phyloP scores from a whole-genome alignment of 2,888 invertebrate genomes.

The Pseudoips prasinana region DNA sequence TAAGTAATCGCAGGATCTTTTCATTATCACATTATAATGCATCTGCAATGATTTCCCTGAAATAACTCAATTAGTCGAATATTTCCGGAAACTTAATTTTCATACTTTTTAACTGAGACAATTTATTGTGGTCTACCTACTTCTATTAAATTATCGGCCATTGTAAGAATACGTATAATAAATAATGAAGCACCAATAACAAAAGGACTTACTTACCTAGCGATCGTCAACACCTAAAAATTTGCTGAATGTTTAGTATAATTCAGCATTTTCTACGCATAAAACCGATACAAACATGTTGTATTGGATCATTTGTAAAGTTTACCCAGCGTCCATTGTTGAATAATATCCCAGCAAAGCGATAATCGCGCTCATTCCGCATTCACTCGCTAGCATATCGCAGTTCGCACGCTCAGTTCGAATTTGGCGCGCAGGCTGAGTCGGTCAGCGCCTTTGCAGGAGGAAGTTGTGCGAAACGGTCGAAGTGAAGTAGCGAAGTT shows the following conservation, averaged over 20 bases:
- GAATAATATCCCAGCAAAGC: constrained; percentile 21
- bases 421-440: constrained; percentile 66
- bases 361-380: constrained; percentile 36
- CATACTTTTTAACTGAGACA: too few relatives aligned
- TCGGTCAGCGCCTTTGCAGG: constrained; percentile 47
- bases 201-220: neutral
- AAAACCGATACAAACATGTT: constrained; percentile 29
- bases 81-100: too few relatives aligned
- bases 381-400: constrained; percentile 26
- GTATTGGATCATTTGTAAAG: constrained; percentile 34
- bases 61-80: too few relatives aligned
- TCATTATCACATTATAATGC: too few relatives aligned
- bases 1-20: too few relatives aligned
- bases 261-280: constrained; percentile 25
- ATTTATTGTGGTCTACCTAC: too few relatives aligned
- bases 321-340: constrained; percentile 22
- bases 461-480: constrained; percentile 36
- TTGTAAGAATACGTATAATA: neutral
- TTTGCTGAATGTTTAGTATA: constrained; percentile 26
- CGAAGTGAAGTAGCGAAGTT: constrained; percentile 41
- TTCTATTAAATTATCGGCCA: too few relatives aligned
- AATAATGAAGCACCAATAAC: too few relatives aligned
- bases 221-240: constrained; percentile 3
- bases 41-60: too few relatives aligned
- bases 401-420: constrained; percentile 49